Evolutionary conservation across 2,888 invertebrate genomes (phyloP).

Genomic region (Archips crataeganus): DNA sequence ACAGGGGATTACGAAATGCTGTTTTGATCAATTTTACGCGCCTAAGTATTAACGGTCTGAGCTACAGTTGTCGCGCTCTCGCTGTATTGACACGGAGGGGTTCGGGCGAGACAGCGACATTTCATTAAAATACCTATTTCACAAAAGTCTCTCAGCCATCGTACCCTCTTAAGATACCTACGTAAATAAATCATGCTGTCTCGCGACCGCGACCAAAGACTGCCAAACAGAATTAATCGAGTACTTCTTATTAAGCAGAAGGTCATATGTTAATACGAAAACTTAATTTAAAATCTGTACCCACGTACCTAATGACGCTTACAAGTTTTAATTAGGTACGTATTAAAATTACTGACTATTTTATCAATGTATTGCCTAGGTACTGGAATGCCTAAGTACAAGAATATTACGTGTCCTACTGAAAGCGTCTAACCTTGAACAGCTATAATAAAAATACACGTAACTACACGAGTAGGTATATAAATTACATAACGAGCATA

Average conservation of each 20-base stretch:
- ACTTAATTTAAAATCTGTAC: constrained; percentile 22
- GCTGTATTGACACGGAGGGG: no score
- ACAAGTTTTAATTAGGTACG: background rate
- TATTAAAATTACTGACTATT: background rate
- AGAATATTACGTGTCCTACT: constrained; percentile 26
- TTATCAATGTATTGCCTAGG: background rate
- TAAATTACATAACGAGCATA: constrained; percentile 31
- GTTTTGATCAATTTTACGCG: no score
- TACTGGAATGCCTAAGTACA: background rate
- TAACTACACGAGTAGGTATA: constrained; percentile 24
- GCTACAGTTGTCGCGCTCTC: no score
- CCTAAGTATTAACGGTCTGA: no score
- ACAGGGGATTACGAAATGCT: no score
- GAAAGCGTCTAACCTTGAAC: constrained; percentile 43
- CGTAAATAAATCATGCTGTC: no score
- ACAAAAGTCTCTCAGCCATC: no score
- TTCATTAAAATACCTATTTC: no score
- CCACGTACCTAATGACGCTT: background rate
- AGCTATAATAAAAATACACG: constrained; percentile 12
- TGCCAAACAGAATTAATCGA: constrained; percentile 23
- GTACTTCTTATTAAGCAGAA: constrained; percentile 16
- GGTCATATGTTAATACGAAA: constrained; percentile 23
- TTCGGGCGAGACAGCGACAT: no score
- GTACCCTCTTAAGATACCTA: no score
- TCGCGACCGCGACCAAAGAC: no score